Evolutionary conservation across 2,888 invertebrate species (phyloP).

Genomic region (Mythimna vitellina): DNA sequence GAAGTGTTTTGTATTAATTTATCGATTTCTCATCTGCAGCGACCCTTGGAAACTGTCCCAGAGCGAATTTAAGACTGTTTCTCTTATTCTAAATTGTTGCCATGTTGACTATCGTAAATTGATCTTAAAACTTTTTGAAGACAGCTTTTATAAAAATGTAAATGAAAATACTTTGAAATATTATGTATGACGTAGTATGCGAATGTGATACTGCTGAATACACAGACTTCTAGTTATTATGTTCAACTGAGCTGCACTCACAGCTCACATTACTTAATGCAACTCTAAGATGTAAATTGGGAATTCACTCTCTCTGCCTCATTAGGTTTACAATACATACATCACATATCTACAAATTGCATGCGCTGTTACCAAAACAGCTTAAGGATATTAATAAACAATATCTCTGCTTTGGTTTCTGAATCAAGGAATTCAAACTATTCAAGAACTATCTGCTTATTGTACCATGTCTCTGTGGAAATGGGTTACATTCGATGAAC

Average conservation of each 20-base stretch:
- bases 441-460: conserved; percentile 53
- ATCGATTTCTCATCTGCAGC: conserved; percentile 44
- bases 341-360: conserved; percentile 17
- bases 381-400: conserved; percentile 33
- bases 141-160: neutral
- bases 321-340: neutral
- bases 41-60: conserved; percentile 54
- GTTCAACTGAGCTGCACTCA: neutral
- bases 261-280: no score
- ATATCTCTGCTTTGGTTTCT: conserved; percentile 46
- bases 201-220: no score
- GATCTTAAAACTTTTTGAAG: neutral
- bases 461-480: conserved; percentile 52
- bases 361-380: conserved; percentile 19
- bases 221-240: no score
- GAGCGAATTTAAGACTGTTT: conserved; percentile 22
- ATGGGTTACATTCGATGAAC: conserved; percentile 55
- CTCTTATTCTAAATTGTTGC: conserved; percentile 30
- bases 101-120: conserved; percentile 22
- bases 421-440: conserved; percentile 43
- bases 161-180: no score
- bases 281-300: neutral
- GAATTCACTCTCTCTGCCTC: neutral
- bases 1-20: conserved; percentile 55
- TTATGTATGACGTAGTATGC: no score